phyloP scores from a whole-genome alignment of 1,140 invertebrate genomes.

The Anagrus nilaparvatae region DNA sequence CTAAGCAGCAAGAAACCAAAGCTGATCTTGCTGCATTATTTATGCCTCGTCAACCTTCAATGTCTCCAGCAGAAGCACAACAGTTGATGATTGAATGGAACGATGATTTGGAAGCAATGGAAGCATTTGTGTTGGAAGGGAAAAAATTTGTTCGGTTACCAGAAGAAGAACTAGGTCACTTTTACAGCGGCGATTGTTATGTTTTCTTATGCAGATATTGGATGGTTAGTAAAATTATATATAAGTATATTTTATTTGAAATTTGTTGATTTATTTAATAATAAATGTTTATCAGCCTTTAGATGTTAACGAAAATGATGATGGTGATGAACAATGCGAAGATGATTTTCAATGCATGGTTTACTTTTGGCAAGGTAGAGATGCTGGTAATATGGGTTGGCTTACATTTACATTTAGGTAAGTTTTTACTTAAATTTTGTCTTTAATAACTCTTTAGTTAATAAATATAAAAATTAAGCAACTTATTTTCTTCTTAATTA shows the following conservation, averaged over 20 bases:
- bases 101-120: constrained; percentile 93
- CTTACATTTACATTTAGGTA: constrained; percentile 94
- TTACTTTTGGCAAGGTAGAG: constrained; percentile 98
- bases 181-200: constrained; percentile 94
- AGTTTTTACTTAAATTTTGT: not conserved
- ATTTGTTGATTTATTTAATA: constrained; percentile 5
- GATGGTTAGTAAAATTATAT: constrained; percentile 45
- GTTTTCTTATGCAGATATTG: constrained; percentile 96
- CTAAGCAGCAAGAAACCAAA: constrained; percentile 81
- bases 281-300: constrained; percentile 25
- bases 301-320: constrained; percentile 54
- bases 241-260: constrained; percentile 20
- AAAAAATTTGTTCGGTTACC: constrained; percentile 94
- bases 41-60: constrained; percentile 83
- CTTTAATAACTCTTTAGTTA: not conserved
- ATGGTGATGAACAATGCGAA: constrained; percentile 58
- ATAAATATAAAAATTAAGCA: constrained; percentile 2
- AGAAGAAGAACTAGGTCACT: constrained; percentile 87
- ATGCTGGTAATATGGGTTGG: constrained; percentile 99
- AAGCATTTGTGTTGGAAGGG: constrained; percentile 94
- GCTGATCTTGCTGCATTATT: constrained; percentile 92
- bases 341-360: constrained; percentile 94
- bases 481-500: constrained; percentile 30
- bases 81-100: constrained; percentile 92
- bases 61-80: constrained; percentile 76